A percentile compares a stretch with the other conserved stretches of the same genome.
phyloP scores from a whole-genome alignment of 1,140 invertebrate species.

The Mizuhopecten yessoensis region DNA sequence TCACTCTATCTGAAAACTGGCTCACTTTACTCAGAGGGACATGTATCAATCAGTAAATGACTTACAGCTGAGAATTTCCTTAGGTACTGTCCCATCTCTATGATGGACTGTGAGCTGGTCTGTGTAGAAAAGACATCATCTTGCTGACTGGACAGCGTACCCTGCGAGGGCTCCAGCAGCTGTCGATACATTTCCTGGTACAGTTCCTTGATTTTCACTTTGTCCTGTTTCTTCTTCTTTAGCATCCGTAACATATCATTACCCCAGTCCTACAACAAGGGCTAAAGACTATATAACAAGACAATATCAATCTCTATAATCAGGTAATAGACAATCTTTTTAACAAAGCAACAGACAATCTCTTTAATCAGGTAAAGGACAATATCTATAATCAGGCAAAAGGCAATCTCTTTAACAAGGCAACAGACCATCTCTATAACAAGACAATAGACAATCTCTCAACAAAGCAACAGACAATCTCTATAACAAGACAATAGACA shows the following conservation, averaged over 20 bases:
- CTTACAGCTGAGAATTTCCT: constrained; percentile 77
- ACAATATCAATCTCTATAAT: background rate
- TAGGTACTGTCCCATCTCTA: constrained; percentile 75
- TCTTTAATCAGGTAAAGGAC: too few relatives aligned
- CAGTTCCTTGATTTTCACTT: constrained; percentile 62
- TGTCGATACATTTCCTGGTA: constrained; percentile 70
- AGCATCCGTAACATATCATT: constrained; percentile 72
- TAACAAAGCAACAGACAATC: too few relatives aligned
- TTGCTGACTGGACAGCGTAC: background rate
- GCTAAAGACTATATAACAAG: background rate
- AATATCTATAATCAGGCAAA: too few relatives aligned
- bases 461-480: too few relatives aligned
- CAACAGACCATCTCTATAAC: too few relatives aligned
- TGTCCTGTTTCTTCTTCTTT: constrained; percentile 58
- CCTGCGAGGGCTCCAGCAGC: constrained; percentile 60
- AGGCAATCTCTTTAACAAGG: too few relatives aligned
- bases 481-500: too few relatives aligned
- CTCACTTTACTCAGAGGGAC: too few relatives aligned
- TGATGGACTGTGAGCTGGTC: constrained; percentile 49
- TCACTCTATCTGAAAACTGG: too few relatives aligned
- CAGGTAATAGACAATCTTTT: too few relatives aligned
- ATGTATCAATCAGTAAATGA: constrained; percentile 9
- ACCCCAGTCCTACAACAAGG: constrained; percentile 74
- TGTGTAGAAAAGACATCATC: constrained; percentile 45
- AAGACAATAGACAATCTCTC: too few relatives aligned